These are phyloP conservation scores for Galbula dea DNA, from an alignment of 2,113 vertebrate species.

Conservation along the genomic window DNA sequence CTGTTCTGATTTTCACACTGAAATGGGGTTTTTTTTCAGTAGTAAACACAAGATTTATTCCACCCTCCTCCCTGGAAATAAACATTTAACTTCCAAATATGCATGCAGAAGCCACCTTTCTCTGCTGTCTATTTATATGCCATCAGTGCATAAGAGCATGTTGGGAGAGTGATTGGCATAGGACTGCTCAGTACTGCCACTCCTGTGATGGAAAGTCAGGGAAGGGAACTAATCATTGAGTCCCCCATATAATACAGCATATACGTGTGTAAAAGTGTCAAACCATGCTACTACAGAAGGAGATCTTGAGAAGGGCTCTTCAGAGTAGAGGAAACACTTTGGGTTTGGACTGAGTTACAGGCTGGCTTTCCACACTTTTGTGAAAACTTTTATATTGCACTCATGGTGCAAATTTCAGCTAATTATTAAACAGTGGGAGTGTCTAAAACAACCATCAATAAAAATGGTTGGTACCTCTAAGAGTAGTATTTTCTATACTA, in stretches of 20 bases:
- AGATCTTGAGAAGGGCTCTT: neutral
- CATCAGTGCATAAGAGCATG: neutral
- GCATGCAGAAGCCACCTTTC: neutral
- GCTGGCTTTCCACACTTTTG: neutral
- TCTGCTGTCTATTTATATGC: neutral
- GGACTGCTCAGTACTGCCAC: neutral
- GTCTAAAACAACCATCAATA: neutral
- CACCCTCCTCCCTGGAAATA: accelerated
- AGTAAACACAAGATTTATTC: neutral
- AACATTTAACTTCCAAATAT: neutral
- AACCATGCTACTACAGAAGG: neutral
- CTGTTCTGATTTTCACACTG: neutral
- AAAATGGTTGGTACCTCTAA: neutral
- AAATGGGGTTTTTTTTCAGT: too few species aligned
- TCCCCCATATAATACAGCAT: neutral
- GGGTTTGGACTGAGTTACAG: neutral
- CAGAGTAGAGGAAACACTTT: neutral
- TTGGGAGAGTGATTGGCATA: neutral
- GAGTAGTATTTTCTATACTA: neutral
- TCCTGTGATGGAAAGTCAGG: neutral
- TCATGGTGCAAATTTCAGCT: neutral
- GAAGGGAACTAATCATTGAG: neutral
- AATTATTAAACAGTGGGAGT: neutral
- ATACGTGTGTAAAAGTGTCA: neutral
- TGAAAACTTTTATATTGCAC: neutral